Base-by-base conservation (phyloP, 2,888 invertebrate species). In the Eurois occulta region DNA sequence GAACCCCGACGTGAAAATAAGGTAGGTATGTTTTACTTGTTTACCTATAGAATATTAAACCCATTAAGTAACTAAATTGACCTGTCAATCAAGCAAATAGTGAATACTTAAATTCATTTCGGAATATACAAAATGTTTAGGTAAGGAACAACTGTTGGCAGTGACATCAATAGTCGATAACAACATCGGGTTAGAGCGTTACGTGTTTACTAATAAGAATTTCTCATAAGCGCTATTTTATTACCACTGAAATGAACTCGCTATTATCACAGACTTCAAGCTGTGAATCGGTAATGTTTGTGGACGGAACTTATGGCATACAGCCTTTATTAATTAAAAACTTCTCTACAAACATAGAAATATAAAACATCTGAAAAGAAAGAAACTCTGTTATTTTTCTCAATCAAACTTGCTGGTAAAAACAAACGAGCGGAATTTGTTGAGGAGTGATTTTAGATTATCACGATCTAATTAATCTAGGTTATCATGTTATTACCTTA, bases 161-260 rank as follows among this genome's bases (percentile, higher is more conserved):
- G 28, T 69, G 85, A 80, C 83, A 86, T 89, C 79, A 87, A 70
- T 74, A 48, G 67, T 72, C 78, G 74, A 78, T 73, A 78, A 81
- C 74, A 83, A 88, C 21, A 74, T 81, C 65, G 68, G 78, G 79
- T 74, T 66, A 78, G 82, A 83, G 72, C 73, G 48, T 74, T 75
- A 75, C 81, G 75, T 78, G 78, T 78, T 78, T 80, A 69, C 70
- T 78, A 81, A 87, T 81, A 80, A 82, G 78, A 74, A 80, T 84
- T 86, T 78, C 77, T 81, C 77, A 32, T 75, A 82, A 74, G 66
- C 67, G 43, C 60, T 38, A 60, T 85, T 88, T 86, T 84, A 86
- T 86, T 72, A 52, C 66, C 28, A 80, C 52, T 81, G 71, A 73
- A 84, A 74, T 70, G 60, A 67, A 74, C 60, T 52, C 35, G 18